Conservation (phyloP, 2,113 vertebrate genomes). For the Saimiri boliviensis region DNA sequence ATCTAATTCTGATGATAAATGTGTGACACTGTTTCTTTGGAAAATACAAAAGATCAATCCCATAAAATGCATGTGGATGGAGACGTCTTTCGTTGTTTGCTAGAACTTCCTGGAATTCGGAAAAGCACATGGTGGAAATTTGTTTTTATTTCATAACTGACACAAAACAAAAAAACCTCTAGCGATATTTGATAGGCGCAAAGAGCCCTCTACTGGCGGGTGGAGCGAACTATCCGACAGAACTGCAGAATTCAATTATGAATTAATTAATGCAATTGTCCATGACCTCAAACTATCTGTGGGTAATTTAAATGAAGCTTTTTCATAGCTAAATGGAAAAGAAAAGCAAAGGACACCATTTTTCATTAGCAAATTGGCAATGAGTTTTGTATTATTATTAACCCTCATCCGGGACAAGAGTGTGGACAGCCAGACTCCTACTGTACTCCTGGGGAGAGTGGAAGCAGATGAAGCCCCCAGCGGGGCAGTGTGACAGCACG, state of each 20-base stretch:
- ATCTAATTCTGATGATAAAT: background rate
- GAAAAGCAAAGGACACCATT: conserved; percentile 51
- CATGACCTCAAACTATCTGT: conserved; percentile 81
- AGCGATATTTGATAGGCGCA: conserved; percentile 73
- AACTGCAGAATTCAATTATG: conserved; percentile 76
- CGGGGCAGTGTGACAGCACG: fast-evolving
- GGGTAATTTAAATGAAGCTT: conserved; percentile 80
- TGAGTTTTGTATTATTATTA: conserved; percentile 38
- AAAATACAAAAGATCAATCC: background rate
- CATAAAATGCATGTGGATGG: background rate
- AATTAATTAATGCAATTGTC: conserved; percentile 87
- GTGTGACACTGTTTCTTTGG: background rate
- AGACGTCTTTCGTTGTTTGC: background rate
- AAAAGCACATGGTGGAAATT: background rate
- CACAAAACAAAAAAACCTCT: fast-evolving
- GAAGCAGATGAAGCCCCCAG: fast-evolving
- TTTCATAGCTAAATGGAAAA: conserved; percentile 47
- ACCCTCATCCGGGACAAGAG: background rate
- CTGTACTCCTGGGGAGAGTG: background rate
- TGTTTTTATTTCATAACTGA: fast-evolving
- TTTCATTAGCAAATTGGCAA: conserved; percentile 74
- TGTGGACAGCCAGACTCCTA: fast-evolving
- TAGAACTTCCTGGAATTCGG: background rate
- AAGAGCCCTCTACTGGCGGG: conserved; percentile 87
- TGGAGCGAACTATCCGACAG: conserved; percentile 31